These are phyloP conservation scores for Criorhina ranunculi DNA, from an alignment of 2,888 invertebrate genomes.

Conservation along the genomic window DNA sequence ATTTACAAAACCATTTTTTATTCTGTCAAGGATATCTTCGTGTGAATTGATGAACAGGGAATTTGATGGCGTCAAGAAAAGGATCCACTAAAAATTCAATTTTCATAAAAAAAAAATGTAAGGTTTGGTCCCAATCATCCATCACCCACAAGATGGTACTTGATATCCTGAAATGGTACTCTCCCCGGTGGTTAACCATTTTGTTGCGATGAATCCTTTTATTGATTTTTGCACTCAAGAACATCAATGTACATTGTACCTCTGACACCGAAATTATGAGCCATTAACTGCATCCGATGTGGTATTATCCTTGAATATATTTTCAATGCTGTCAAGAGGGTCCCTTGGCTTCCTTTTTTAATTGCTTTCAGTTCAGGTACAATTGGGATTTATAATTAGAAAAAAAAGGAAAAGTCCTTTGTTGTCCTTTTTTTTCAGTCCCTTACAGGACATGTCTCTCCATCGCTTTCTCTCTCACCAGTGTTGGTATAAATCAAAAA, in stretches of 20 bases:
- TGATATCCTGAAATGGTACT: not conserved
- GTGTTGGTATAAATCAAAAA: constrained; percentile 6
- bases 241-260: not conserved
- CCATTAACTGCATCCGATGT: not conserved
- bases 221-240: constrained; percentile 25
- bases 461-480: too few species aligned
- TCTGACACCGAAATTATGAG: not conserved
- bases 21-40: not conserved
- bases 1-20: not conserved
- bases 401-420: not conserved
- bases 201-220: constrained; percentile 11
- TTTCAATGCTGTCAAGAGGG: not conserved
- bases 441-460: not conserved
- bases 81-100: constrained; percentile 35
- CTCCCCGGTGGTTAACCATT: constrained; percentile 3
- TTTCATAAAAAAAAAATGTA: constrained; percentile 31
- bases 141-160: not conserved
- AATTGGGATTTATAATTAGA: constrained; percentile 19
- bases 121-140: not conserved
- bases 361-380: constrained; percentile 34
- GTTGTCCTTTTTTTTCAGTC: not conserved
- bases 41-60: not conserved
- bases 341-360: not conserved
- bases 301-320: not conserved
- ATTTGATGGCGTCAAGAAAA: not conserved